Evolutionary conservation across 2,113 vertebrate species (phyloP).

Genomic region (Acrocephalus arundinaceus): DNA sequence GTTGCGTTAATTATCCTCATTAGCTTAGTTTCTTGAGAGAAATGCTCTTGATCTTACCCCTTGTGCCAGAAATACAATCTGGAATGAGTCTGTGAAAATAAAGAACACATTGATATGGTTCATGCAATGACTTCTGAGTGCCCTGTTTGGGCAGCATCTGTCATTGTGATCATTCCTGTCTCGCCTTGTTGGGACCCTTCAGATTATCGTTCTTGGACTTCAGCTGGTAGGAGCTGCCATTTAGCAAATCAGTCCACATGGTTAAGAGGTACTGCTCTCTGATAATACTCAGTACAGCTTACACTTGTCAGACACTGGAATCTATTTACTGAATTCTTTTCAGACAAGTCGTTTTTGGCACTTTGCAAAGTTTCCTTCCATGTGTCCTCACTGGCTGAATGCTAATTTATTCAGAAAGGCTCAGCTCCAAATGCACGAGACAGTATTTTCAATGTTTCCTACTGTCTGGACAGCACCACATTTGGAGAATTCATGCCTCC

Average conservation of each 20-base stretch:
- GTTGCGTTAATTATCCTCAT: constrained; percentile 49
- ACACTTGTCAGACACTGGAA: constrained; percentile 3
- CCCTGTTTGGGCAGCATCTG: background rate
- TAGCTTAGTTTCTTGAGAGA: constrained; percentile 44
- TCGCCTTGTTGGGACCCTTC: background rate
- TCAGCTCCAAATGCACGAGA: constrained; percentile 17
- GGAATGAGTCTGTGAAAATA: constrained; percentile 7
- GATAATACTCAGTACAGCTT: background rate
- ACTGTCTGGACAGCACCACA: constrained; percentile 32
- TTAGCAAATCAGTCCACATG: background rate
- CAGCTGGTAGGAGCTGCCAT: background rate
- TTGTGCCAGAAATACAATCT: constrained; percentile 53
- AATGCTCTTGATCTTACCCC: constrained; percentile 43
- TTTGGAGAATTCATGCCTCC: background rate
- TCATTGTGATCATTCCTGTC: background rate
- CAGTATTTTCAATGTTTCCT: constrained; percentile 51
- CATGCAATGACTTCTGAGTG: background rate
- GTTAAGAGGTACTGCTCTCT: background rate
- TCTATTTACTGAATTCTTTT: constrained; percentile 51
- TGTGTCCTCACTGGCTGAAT: constrained; percentile 32
- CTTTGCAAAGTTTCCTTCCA: constrained; percentile 46
- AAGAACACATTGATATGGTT: constrained; percentile 17
- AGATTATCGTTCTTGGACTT: background rate
- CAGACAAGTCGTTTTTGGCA: constrained; percentile 46
- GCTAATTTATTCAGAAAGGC: constrained; percentile 55